A percentile compares a stretch with the other conserved stretches of the same genome.
phyloP scores from a whole-genome alignment of 1,140 invertebrate genomes.

The Plutomurus gul region DNA sequence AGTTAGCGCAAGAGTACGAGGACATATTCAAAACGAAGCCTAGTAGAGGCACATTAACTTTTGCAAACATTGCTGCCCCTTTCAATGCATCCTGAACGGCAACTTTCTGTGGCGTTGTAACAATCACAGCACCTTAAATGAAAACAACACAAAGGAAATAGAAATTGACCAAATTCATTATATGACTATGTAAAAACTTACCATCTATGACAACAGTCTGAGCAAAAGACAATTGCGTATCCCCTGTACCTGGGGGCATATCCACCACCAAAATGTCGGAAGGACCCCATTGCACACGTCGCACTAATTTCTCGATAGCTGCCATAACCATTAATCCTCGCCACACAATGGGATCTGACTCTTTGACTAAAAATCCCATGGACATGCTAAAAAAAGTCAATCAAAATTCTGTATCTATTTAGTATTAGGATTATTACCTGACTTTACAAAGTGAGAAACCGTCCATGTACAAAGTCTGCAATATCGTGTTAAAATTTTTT shows the following conservation, averaged over 20 bases:
- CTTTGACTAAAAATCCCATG: slow-evolving; percentile 83
- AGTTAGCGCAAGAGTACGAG: slow-evolving; percentile 71
- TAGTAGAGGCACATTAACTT: slow-evolving; percentile 75
- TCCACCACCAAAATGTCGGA: slow-evolving; percentile 83
- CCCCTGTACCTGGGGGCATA: slow-evolving; percentile 89
- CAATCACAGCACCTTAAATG: slow-evolving; percentile 71
- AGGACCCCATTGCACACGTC: slow-evolving; percentile 79
- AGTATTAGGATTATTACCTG: background rate
- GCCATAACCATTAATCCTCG: slow-evolving; percentile 93
- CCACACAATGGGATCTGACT: slow-evolving; percentile 82
- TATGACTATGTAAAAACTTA: slow-evolving; percentile 56
- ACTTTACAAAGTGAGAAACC: background rate
- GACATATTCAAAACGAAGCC: slow-evolving; percentile 88
- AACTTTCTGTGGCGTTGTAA: slow-evolving; percentile 83
- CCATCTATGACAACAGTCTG: slow-evolving; percentile 85
- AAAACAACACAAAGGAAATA: background rate
- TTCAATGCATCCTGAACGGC: slow-evolving; percentile 78
- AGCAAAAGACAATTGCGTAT: slow-evolving; percentile 82
- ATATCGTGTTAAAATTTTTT: too few relatives aligned
- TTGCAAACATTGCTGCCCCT: slow-evolving; percentile 79
- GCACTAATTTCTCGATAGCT: slow-evolving; percentile 79
- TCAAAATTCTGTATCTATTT: too few relatives aligned
- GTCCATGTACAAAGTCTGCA: too few relatives aligned
- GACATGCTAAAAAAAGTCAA: slow-evolving; percentile 83
- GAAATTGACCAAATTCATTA: too few relatives aligned